A percentile compares a stretch with the other conserved stretches of the same genome.
phyloP scores from a whole-genome alignment of 2,797 vertebrate species.

The Brachyalestes nurse region DNA sequence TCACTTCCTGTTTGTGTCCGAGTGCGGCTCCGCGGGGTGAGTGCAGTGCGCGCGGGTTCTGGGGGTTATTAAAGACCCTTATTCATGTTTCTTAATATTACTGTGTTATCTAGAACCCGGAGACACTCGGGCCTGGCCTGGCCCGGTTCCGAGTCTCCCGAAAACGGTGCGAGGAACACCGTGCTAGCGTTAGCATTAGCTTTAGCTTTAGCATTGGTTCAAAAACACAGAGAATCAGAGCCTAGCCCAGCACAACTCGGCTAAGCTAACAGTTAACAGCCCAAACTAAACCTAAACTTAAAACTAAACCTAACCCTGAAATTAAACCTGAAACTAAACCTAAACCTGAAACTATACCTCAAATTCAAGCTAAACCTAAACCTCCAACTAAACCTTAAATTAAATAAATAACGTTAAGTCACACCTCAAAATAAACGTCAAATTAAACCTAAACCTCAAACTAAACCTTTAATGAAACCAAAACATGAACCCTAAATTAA shows the following conservation, averaged over 20 bases:
- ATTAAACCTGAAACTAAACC: too few relatives aligned
- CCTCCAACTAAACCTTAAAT: too few relatives aligned
- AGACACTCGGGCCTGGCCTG: too few relatives aligned
- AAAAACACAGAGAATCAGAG: neutral
- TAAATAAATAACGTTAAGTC: too few relatives aligned
- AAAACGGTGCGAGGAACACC: neutral
- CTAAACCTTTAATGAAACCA: too few relatives aligned
- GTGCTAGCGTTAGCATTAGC: slow-evolving; percentile 2
- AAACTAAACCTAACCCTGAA: too few relatives aligned
- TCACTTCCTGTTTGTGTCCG: slow-evolving; percentile 78
- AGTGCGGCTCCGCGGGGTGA: slow-evolving; percentile 41
- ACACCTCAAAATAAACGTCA: too few relatives aligned
- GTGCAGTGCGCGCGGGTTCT: neutral
- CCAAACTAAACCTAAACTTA: too few relatives aligned
- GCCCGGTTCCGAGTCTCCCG: slow-evolving; percentile 1
- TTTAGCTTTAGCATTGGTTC: neutral
- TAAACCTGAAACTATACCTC: too few relatives aligned
- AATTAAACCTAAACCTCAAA: too few relatives aligned
- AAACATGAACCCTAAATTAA: too few relatives aligned
- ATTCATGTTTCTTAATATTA: neutral
- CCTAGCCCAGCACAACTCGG: neutral
- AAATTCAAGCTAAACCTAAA: too few relatives aligned
- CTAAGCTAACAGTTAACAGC: neutral
- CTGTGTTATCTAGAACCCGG: neutral
- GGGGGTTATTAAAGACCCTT: neutral